Conservation (phyloP, 1,140 invertebrate species). For the Megalonaias nervosa region DNA sequence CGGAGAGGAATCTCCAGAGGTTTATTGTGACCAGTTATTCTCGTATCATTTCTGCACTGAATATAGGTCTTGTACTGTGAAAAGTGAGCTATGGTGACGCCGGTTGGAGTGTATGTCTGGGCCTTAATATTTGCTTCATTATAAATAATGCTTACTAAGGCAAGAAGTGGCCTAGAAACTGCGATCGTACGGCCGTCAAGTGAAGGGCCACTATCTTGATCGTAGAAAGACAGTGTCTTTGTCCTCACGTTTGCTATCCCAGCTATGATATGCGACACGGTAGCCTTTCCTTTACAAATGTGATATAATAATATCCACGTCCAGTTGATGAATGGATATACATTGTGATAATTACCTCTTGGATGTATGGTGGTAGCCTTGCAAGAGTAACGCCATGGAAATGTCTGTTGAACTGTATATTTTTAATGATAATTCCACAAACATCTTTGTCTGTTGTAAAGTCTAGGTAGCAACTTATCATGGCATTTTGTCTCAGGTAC, state of each 20-base stretch:
- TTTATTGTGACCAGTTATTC: conserved; percentile 16
- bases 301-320: too few species aligned
- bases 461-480: conserved; percentile 5
- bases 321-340: conserved; percentile 17
- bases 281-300: too few species aligned
- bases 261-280: too few species aligned
- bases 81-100: conserved; percentile 33
- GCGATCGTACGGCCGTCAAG: background rate
- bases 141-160: too few species aligned
- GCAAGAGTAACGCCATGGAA: conserved; percentile 13
- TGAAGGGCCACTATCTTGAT: too few species aligned
- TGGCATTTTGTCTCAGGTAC: conserved; percentile 41
- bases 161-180: conserved; percentile 32
- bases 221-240: too few species aligned
- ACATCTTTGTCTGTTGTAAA: conserved; percentile 19
- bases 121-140: conserved; percentile 23
- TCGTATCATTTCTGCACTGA: conserved; percentile 1
- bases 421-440: background rate
- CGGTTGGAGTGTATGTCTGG: conserved; percentile 29
- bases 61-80: conserved; percentile 38
- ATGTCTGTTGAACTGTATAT: conserved; percentile 1
- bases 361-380: conserved; percentile 23
- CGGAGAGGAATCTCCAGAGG: conserved; percentile 39
- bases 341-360: conserved; percentile 1
- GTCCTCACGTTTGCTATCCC: too few species aligned